phyloP scores from a whole-genome alignment of 1,140 invertebrate genomes.

The Euglossa dilemma region DNA sequence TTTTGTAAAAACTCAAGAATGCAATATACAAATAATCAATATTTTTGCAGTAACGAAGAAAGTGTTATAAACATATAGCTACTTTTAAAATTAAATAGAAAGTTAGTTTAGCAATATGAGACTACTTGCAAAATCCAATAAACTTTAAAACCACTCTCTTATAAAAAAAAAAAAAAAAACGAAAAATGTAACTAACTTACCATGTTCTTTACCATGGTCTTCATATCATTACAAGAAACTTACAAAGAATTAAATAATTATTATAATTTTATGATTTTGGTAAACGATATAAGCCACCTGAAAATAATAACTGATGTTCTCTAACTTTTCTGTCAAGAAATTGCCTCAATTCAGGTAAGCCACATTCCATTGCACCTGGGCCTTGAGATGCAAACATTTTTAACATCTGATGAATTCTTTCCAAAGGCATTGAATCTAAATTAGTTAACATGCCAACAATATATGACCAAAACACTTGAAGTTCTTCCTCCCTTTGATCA shows the following conservation, averaged over 20 bases:
- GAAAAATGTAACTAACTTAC: too few relatives aligned
- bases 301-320: conserved; percentile 92
- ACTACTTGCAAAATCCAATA: too few relatives aligned
- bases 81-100: too few relatives aligned
- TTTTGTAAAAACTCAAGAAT: too few relatives aligned
- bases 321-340: conserved; percentile 97
- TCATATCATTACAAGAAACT: background rate
- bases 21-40: too few relatives aligned
- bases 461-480: conserved; percentile 98
- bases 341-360: conserved; percentile 91
- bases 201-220: too few relatives aligned
- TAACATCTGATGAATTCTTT: conserved; percentile 97
- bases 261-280: conserved; percentile 84
- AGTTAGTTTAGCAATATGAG: too few relatives aligned
- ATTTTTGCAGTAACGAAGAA: too few relatives aligned
- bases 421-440: conserved; percentile 94
- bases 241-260: conserved; percentile 33
- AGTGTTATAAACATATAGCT: too few relatives aligned
- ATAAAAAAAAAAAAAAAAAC: too few relatives aligned
- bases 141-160: too few relatives aligned
- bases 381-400: conserved; percentile 97
- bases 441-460: conserved; percentile 98
- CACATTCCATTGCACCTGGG: conserved; percentile 93
- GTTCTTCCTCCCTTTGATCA: conserved; percentile 95
- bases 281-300: conserved; percentile 93